Evolutionary conservation across 2,888 invertebrate genomes (phyloP), one percentile per base, ranked within the genome.

Genomic region (Tenthredo mesomela): DNA sequence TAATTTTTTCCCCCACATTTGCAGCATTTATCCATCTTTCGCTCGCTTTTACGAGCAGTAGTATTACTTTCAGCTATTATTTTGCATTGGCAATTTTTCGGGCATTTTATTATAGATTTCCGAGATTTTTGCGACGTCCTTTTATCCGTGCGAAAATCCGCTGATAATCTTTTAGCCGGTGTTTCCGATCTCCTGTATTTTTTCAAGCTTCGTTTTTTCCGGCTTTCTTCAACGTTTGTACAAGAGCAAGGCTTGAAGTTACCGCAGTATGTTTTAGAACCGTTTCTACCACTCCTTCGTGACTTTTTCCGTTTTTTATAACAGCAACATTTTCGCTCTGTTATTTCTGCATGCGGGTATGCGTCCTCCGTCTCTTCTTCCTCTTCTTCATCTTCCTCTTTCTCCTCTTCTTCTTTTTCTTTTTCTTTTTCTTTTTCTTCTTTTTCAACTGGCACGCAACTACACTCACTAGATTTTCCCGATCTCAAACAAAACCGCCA

Each of bases 191-290:
- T 40, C 15, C 9, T 73, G 43, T 15, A 21, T 1, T 40, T 73
- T 43, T 73, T 40, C 0, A 3, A 3, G 10, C 21, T 1, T 15
- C 73, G 25, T 73, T 73, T 43, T 4, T 43, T 43, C 21, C n/a
- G 9, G 2, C 10, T 21, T 77, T 18, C 33, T 5, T 29, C 18
- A 12, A 77, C 2, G 29, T 54, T 77, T 6, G 77, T 50, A 33
- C 77, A 77, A 29, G 77, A 77, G n/a, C 77, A 77, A 6, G 77
- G 54, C 12, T 54, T 77, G 50, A 77, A 77, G 0, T 77, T 25
- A 9, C n/a, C 77, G 77, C 54, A 54, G 33, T 54, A 10, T 5
- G 50, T 50, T 77, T 77, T 54, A 15, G 77, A 50, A 33, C 21
- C 29, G 43, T 21, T n/a, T 43, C 25, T 73, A 5, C 29, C 2